phyloP scores from a whole-genome alignment of 2,113 vertebrate genomes.

The Sterrhoptilus dennistouni region DNA sequence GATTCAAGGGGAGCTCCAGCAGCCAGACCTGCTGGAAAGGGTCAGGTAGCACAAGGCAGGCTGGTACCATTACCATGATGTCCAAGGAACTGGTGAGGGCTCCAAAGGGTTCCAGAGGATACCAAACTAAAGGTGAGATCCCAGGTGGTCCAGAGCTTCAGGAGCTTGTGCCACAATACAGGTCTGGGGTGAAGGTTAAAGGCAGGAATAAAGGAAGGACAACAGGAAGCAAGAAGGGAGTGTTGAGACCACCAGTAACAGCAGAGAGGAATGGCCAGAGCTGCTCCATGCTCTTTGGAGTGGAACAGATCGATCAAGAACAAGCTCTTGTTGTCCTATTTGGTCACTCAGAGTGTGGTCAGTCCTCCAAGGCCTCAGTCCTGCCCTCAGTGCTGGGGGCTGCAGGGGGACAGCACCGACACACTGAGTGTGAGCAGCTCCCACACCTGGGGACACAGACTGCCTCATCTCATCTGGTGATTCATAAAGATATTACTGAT shows the following conservation, averaged over 20 bases:
- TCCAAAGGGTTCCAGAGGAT: too few species aligned
- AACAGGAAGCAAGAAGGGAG: background rate
- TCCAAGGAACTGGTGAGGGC: background rate
- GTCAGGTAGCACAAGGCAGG: background rate
- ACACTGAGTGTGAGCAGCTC: background rate
- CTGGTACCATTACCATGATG: background rate
- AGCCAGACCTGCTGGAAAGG: background rate
- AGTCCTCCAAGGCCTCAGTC: background rate
- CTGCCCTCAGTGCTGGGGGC: background rate
- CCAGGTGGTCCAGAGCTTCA: background rate
- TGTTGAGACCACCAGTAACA: background rate
- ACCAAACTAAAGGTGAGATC: background rate
- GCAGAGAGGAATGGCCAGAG: background rate
- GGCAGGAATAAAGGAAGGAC: background rate
- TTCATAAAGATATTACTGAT: background rate
- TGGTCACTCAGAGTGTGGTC: background rate
- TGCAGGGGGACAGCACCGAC: rapidly evolving
- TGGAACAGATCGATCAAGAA: background rate
- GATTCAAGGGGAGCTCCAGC: background rate
- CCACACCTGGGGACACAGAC: background rate
- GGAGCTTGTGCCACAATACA: background rate
- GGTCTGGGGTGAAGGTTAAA: background rate
- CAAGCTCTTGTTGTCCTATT: background rate
- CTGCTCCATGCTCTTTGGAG: background rate
- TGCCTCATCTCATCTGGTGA: background rate